Percentiles rank a stretch among this genome's conserved stretches.
Evolutionary conservation across 2,797 vertebrate species (phyloP).

Genomic region (Periophthalmus magnuspinnatus): DNA sequence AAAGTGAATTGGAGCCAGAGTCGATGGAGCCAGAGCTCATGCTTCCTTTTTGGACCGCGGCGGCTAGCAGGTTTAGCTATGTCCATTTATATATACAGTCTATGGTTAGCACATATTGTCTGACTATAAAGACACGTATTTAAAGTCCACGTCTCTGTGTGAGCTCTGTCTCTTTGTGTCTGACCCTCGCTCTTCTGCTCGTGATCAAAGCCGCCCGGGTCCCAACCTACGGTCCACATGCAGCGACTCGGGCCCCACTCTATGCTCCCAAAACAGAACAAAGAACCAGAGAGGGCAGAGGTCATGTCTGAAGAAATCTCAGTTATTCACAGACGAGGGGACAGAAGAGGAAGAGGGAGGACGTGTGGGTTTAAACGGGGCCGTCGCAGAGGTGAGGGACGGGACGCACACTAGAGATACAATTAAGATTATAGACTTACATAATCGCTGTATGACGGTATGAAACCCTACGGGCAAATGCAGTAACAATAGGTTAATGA

Average conservation of each 20-base stretch:
- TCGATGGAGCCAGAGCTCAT: no score
- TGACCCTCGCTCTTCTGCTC: conserved; percentile 56
- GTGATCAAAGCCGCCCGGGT: conserved; percentile 70
- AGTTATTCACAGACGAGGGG: conserved; percentile 42
- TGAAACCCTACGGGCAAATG: neutral
- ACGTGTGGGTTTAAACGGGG: conserved; percentile 5
- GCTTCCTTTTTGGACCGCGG: no score
- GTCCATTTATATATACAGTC: no score
- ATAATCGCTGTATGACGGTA: neutral
- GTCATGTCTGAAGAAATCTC: conserved; percentile 15
- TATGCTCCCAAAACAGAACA: conserved; percentile 61
- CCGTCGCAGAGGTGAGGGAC: neutral
- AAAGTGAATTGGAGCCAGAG: no score
- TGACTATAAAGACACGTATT: conserved; percentile 33
- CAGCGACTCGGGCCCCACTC: neutral
- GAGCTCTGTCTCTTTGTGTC: conserved; percentile 59
- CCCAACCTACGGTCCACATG: conserved; percentile 42
- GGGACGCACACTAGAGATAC: neutral
- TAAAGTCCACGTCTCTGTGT: conserved; percentile 59
- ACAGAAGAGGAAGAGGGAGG: conserved; percentile 26
- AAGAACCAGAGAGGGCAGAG: conserved; percentile 48
- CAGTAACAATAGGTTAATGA: neutral
- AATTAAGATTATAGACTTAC: neutral
- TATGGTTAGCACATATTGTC: neutral
- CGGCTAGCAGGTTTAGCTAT: no score